Evolutionary conservation across 2,797 vertebrate species (phyloP).

Genomic region (Melanogrammus aeglefinus): DNA sequence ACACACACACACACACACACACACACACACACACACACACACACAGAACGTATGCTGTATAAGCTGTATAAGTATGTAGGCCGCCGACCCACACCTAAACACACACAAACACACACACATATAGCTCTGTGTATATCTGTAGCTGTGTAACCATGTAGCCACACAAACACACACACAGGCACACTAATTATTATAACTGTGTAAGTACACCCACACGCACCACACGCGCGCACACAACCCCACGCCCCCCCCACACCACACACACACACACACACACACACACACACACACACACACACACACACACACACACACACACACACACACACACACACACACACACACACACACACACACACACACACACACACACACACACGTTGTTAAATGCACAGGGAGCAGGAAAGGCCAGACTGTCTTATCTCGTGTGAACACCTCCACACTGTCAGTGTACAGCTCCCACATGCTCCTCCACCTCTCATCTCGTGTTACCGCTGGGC

Average conservation of each 20-base stretch:
- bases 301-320: slow-evolving; percentile 22
- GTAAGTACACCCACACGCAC: slow-evolving; percentile 1
- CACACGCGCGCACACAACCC: slow-evolving; percentile 20
- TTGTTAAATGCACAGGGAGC: too few relatives aligned
- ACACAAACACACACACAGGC: slow-evolving; percentile 25
- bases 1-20: too few relatives aligned
- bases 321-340: slow-evolving; percentile 3
- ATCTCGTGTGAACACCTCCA: slow-evolving; percentile 28
- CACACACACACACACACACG: background rate
- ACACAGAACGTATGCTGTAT: too few relatives aligned
- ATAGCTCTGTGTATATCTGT: too few relatives aligned
- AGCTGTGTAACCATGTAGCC: too few relatives aligned
- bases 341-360: background rate
- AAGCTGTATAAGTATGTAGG: too few relatives aligned
- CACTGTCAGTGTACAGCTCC: slow-evolving; percentile 36
- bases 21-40: too few relatives aligned
- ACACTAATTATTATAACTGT: background rate
- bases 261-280: too few relatives aligned
- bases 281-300: slow-evolving; percentile 23
- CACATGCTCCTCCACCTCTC: slow-evolving; percentile 35
- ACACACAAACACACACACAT: too few relatives aligned
- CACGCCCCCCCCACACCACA: too few relatives aligned
- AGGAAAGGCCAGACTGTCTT: background rate
- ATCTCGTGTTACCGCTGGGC: slow-evolving; percentile 13
- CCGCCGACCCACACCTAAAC: too few relatives aligned